Percentiles rank a stretch among this genome's conserved stretches.
Conservation (phyloP, 2,888 invertebrate species). For the Neuroscelio doddi region DNA sequence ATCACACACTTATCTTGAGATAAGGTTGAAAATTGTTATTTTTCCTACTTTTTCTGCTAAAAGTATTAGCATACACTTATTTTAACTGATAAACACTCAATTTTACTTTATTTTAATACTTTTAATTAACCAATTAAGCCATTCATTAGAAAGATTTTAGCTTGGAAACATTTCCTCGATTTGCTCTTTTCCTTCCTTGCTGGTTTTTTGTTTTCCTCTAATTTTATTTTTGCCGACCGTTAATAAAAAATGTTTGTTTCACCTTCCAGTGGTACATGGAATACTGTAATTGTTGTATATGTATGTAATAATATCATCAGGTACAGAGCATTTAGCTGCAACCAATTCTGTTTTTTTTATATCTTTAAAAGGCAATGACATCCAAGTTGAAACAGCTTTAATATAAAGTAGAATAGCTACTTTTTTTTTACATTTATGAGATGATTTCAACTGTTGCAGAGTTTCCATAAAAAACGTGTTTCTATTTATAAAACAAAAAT, state of each 20-base stretch:
- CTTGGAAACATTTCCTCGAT: too few species aligned
- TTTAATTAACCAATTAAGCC: too few species aligned
- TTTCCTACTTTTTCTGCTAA: too few species aligned
- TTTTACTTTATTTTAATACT: too few species aligned
- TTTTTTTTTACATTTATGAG: conserved; percentile 51
- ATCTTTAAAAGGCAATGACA: conserved; percentile 56
- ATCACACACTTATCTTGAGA: too few species aligned
- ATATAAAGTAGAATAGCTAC: conserved; percentile 61
- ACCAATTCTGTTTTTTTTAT: conserved; percentile 51
- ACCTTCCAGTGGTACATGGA: conserved; percentile 59
- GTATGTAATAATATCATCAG: conserved; percentile 54
- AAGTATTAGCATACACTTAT: too few species aligned
- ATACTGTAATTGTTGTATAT: conserved; percentile 60
- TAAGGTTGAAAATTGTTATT: too few species aligned
- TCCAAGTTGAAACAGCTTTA: conserved; percentile 57
- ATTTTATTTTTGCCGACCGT: too few species aligned
- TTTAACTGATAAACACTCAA: too few species aligned
- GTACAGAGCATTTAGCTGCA: conserved; percentile 22
- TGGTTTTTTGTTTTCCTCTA: too few species aligned
- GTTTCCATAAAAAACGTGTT: conserved; percentile 54
- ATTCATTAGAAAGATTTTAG: too few species aligned
- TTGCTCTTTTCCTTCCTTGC: too few species aligned
- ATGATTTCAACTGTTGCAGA: conserved; percentile 42
- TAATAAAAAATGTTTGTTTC: conserved; percentile 13
- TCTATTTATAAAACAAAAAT: conserved; percentile 48